phyloP scores from a whole-genome alignment of 2,113 vertebrate species.

The Nesoenas mayeri region DNA sequence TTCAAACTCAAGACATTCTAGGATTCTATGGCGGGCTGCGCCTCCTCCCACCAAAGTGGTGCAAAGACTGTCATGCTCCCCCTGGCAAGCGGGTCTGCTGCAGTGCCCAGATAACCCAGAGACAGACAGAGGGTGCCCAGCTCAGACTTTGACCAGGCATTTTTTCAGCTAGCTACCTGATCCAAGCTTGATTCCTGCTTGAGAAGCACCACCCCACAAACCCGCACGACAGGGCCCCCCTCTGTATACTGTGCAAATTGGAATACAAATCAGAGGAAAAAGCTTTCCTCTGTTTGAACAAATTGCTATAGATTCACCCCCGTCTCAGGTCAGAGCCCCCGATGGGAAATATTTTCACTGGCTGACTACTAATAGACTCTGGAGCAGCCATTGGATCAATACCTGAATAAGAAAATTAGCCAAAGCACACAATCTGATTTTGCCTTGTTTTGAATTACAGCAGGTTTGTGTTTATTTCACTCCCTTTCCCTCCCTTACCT shows the following conservation, averaged over 20 bases:
- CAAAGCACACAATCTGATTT: slow-evolving; percentile 76
- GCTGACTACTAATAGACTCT: slow-evolving; percentile 84
- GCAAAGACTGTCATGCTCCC: no score
- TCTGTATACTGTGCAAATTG: slow-evolving; percentile 71
- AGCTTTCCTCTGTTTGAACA: slow-evolving; percentile 81
- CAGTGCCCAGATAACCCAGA: background rate
- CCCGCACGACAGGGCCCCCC: background rate
- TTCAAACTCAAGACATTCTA: no score
- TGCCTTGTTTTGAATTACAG: slow-evolving; percentile 73
- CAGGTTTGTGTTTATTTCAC: slow-evolving; percentile 37
- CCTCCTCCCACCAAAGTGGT: no score
- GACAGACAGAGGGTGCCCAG: background rate
- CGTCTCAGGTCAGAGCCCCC: slow-evolving; percentile 80
- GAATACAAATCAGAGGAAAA: slow-evolving; percentile 81
- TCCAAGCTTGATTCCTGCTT: background rate
- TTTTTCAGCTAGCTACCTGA: background rate
- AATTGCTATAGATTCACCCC: slow-evolving; percentile 83
- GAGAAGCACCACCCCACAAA: slow-evolving; percentile 2
- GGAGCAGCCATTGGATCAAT: slow-evolving; percentile 79
- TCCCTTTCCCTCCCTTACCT: background rate
- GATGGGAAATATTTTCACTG: slow-evolving; percentile 84
- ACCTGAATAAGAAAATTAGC: slow-evolving; percentile 79
- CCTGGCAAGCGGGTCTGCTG: background rate
- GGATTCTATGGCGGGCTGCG: no score
- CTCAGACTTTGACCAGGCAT: background rate